Evolutionary conservation across 2,888 invertebrate species (phyloP), one percentile per base, ranked within the genome.

Genomic region (Stenotaenia linearis): DNA sequence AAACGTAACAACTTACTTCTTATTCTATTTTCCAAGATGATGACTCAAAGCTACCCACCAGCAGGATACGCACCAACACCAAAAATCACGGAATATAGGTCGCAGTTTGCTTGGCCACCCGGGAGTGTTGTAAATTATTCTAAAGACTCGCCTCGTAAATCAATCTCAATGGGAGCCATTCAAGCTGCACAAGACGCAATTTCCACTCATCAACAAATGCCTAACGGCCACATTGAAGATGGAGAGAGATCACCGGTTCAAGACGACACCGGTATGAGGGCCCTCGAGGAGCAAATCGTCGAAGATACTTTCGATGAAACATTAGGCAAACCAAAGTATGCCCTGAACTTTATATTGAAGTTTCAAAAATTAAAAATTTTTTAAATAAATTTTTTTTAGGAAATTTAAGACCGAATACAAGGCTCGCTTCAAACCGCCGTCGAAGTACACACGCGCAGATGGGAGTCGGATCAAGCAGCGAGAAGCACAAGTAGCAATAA

Each of bases 101-200:
- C 94, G 87, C 94, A 95, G 89, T 95, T 93, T 89, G 94, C 94
- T 84, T 95, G 95, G 95, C 95, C 95, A 82, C 88, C 78, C 28
- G 79, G 86, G 61, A 18, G 18, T 3, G n/a, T n/a, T 7, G 78
- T 78, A 4, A 87, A 88, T 82, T 86, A 35, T 32, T 25, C 40
- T 30, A 32, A 45, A 23, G 32, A 75, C 9, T 83, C 89, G 9
- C 94, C 95, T 28, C 88, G 92, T 87, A 95, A 95, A 88, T 94
- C 94, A 84, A 90, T 94, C 87, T 93, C 93, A 84, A 93, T 93
- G 93, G 94, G 94, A 75, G 93, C 93, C 78, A 90, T 95, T 81
- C 93, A 93, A 86, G 90, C 90, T 82, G 87, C 89, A 7, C 79
- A 81, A 35, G 45, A 30, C 7, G 45, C 56, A 32, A 79, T 61